These are phyloP conservation scores for Vulpes ferrilata DNA, from an alignment of 2,113 vertebrate genomes.

Conservation along the genomic window DNA sequence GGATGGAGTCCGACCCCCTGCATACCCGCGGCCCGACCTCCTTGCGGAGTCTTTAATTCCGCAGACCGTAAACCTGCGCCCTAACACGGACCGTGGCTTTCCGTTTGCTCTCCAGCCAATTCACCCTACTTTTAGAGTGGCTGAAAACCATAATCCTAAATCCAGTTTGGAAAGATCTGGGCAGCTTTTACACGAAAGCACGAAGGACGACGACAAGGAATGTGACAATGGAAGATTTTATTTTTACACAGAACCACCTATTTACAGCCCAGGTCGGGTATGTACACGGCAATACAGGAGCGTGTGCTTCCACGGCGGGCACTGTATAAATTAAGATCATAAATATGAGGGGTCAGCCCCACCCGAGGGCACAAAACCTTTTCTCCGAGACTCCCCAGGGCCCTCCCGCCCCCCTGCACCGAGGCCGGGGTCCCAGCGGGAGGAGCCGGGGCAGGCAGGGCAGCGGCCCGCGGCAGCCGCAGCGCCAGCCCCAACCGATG, in stretches of 20 bases:
- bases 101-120: neutral
- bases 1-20: rapidly evolving
- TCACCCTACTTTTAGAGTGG: neutral
- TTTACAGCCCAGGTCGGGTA: slow-evolving; percentile 85
- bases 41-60: neutral
- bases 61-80: neutral
- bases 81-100: neutral
- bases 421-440: slow-evolving; percentile 61
- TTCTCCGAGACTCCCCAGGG: slow-evolving; percentile 79
- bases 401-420: slow-evolving; percentile 59
- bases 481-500: rapidly evolving
- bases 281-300: slow-evolving; percentile 86
- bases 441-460: neutral
- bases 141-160: neutral
- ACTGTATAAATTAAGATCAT: slow-evolving; percentile 91
- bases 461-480: neutral
- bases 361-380: slow-evolving; percentile 87
- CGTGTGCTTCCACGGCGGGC: slow-evolving; percentile 76
- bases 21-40: rapidly evolving
- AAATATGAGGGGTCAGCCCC: slow-evolving; percentile 88
- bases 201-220: neutral
- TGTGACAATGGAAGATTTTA: slow-evolving; percentile 82
- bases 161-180: neutral
- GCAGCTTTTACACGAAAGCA: neutral
- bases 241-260: slow-evolving; percentile 87